Conservation (phyloP, 2,797 vertebrate species). For the Pseudochaenichthys georgianus region DNA sequence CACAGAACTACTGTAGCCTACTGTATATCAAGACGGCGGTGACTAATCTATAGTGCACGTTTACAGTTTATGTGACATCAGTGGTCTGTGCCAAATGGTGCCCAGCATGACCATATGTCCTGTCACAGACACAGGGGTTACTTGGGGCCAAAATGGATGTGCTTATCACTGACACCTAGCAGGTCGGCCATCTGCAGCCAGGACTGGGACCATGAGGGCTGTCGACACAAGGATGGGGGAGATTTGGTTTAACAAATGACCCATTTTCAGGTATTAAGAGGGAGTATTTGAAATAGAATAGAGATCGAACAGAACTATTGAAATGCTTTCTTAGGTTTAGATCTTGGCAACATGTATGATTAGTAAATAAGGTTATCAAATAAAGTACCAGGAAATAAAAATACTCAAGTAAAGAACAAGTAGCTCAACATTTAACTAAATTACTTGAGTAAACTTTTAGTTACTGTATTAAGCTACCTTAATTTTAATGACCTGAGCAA, state of each 20-base stretch:
- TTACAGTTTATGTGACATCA: conserved; percentile 77
- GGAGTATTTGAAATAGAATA: neutral
- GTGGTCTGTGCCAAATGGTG: conserved; percentile 78
- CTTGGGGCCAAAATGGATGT: conserved; percentile 79
- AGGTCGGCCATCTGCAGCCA: conserved; percentile 83
- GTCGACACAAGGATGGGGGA: conserved; percentile 60
- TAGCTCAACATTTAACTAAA: no score
- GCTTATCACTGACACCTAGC: conserved; percentile 80
- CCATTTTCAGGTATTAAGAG: conserved; percentile 27
- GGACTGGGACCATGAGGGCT: conserved; percentile 60
- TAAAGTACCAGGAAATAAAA: no score
- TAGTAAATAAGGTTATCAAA: no score
- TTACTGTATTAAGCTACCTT: no score
- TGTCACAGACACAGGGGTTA: conserved; percentile 72
- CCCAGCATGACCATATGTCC: conserved; percentile 87
- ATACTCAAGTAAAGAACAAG: no score
- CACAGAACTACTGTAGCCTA: conserved; percentile 54
- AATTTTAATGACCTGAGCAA: neutral
- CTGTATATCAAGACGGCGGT: conserved; percentile 53
- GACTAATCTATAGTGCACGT: conserved; percentile 75
- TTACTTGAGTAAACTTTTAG: no score
- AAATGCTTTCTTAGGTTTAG: neutral
- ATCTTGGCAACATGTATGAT: no score
- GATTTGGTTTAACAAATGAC: conserved; percentile 59
- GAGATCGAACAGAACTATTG: conserved; percentile 5